These are phyloP conservation scores for Aphrophora alni DNA, from an alignment of 2,888 invertebrate species.

Conservation along the genomic window DNA sequence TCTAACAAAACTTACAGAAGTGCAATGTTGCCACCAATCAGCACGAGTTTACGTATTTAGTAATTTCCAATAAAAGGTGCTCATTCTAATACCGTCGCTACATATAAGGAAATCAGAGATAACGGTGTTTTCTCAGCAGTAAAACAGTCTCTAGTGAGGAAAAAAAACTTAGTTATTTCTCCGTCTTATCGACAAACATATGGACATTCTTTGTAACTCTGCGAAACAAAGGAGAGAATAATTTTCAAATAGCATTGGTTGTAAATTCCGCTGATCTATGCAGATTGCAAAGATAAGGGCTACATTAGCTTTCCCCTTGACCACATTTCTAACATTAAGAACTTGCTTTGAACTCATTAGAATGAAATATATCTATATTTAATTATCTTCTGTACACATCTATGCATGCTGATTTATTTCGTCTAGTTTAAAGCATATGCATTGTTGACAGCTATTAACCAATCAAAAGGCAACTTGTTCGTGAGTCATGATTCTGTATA, in stretches of 20 bases:
- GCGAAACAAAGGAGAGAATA: not conserved
- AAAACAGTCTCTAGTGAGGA: not conserved
- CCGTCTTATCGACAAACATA: not conserved
- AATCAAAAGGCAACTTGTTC: not conserved
- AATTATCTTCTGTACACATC: not conserved
- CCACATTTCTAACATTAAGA: not conserved
- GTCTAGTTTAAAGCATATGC: not conserved
- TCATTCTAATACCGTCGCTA: not conserved
- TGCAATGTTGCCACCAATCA: no score
- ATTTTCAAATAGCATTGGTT: not conserved
- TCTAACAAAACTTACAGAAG: no score
- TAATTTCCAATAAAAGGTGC: no score
- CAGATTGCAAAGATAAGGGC: not conserved
- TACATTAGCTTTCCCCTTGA: not conserved
- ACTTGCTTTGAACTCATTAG: not conserved
- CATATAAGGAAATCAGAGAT: not conserved
- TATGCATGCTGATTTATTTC: not conserved
- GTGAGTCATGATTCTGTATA: not conserved
- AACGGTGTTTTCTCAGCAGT: not conserved
- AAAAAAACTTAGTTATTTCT: not conserved
- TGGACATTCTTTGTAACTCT: not conserved
- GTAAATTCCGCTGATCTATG: constrained; percentile 9
- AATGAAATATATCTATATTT: not conserved
- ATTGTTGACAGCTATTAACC: constrained; percentile 1
- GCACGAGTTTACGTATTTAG: no score